These are phyloP conservation scores for Ruditapes philippinarum DNA, from an alignment of 1,140 invertebrate species.

Conservation along the genomic window DNA sequence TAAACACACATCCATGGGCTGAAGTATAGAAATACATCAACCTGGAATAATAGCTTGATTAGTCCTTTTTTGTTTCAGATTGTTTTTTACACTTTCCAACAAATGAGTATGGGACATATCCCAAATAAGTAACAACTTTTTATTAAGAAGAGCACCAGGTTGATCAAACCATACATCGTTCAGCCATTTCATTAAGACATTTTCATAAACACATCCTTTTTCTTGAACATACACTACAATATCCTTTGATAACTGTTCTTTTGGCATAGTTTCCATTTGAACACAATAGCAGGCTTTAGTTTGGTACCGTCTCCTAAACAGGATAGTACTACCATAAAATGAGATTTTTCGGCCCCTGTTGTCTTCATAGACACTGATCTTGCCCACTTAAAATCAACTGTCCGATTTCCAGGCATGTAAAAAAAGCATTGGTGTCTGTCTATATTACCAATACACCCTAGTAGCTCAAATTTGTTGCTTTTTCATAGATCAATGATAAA, in stretches of 20 bases:
- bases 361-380: neutral
- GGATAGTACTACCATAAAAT: too few relatives aligned
- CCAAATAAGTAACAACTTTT: conserved; percentile 70
- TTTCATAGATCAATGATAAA: neutral
- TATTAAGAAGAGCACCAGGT: conserved; percentile 49
- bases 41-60: too few relatives aligned
- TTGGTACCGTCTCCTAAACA: too few relatives aligned
- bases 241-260: conserved; percentile 40
- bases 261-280: conserved; percentile 35
- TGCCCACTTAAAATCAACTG: neutral
- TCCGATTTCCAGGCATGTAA: neutral
- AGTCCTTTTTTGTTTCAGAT: too few relatives aligned
- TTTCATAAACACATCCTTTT: conserved; percentile 78
- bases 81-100: neutral
- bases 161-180: conserved; percentile 68
- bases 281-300: conserved; percentile 27
- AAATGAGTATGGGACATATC: conserved; percentile 68
- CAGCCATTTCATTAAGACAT: conserved; percentile 65
- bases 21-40: too few relatives aligned
- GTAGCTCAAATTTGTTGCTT: neutral
- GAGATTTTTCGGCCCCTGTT: too few relatives aligned
- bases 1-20: too few relatives aligned
- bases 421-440: too few relatives aligned
- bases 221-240: conserved; percentile 47
- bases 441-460: too few relatives aligned